Evolutionary conservation across 2,797 vertebrate genomes (phyloP).

Genomic region (Paguma larvata): DNA sequence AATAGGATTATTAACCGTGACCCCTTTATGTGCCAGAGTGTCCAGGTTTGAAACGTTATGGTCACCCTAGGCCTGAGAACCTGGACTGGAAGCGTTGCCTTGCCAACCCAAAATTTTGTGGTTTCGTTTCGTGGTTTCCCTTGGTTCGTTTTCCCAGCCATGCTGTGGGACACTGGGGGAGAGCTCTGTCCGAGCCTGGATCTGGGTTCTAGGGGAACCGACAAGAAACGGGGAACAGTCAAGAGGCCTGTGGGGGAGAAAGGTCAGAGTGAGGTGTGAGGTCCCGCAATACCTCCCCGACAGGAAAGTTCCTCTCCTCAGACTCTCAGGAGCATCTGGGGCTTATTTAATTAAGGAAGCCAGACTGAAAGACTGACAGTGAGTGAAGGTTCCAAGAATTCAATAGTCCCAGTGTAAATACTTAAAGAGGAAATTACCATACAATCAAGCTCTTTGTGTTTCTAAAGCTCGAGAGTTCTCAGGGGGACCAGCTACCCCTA

Average conservation of each 20-base stretch:
- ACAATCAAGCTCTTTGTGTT: not conserved
- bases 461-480: not conserved
- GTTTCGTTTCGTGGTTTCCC: no score
- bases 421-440: not conserved
- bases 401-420: not conserved
- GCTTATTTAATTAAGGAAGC: not conserved
- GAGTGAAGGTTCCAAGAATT: not conserved
- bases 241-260: not conserved
- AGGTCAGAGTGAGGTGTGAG: not conserved
- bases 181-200: no score
- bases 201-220: rapidly evolving
- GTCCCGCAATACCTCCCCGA: not conserved
- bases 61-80: not conserved
- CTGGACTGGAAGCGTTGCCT: not conserved
- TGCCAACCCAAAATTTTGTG: not conserved
- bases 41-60: not conserved
- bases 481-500: no score
- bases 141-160: not conserved
- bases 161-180: rapidly evolving
- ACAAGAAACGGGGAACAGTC: rapidly evolving
- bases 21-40: not conserved
- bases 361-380: not conserved
- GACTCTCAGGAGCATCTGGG: not conserved
- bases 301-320: not conserved
- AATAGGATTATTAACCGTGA: rapidly evolving